phyloP scores from a whole-genome alignment of 2,797 vertebrate genomes.

The Argentina silus region DNA sequence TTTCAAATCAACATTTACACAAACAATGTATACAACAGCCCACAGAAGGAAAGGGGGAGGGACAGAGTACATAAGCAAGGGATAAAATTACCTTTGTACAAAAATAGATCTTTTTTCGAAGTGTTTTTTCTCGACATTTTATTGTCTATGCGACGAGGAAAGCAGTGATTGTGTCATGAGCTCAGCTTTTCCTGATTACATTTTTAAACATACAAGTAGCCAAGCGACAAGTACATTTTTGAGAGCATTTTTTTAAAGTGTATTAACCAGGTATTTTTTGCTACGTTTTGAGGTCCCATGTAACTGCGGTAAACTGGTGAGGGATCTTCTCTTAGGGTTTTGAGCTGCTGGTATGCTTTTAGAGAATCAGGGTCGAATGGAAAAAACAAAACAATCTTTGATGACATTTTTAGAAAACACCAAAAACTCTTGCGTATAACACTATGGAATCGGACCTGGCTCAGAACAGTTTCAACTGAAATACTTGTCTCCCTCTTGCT shows the following conservation, averaged over 20 bases:
- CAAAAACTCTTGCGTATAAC: slow-evolving; percentile 34
- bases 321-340: slow-evolving; percentile 46
- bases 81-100: slow-evolving; percentile 94
- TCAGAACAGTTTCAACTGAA: slow-evolving; percentile 59
- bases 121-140: slow-evolving; percentile 72
- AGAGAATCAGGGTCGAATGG: slow-evolving; percentile 49
- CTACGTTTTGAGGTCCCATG: slow-evolving; percentile 53
- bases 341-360: slow-evolving; percentile 66
- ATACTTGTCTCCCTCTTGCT: slow-evolving; percentile 56
- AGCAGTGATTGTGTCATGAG: slow-evolving; percentile 79
- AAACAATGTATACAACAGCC: slow-evolving; percentile 73
- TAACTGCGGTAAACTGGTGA: slow-evolving; percentile 64
- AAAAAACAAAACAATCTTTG: slow-evolving; percentile 37
- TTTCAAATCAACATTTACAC: slow-evolving; percentile 67
- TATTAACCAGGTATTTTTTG: slow-evolving; percentile 32
- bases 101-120: slow-evolving; percentile 95
- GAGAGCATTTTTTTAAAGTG: slow-evolving; percentile 48
- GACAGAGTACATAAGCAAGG: slow-evolving; percentile 81
- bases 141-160: slow-evolving; percentile 71
- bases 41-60: slow-evolving; percentile 75
- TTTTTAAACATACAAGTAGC: slow-evolving; percentile 62
- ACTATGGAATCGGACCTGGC: slow-evolving; percentile 53
- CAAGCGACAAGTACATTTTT: slow-evolving; percentile 69
- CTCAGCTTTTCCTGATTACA: slow-evolving; percentile 71
- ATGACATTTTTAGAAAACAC: slow-evolving; percentile 35